These are phyloP conservation scores for Rhagonycha fulva DNA, from an alignment of 2,888 invertebrate genomes.

Conservation along the genomic window DNA sequence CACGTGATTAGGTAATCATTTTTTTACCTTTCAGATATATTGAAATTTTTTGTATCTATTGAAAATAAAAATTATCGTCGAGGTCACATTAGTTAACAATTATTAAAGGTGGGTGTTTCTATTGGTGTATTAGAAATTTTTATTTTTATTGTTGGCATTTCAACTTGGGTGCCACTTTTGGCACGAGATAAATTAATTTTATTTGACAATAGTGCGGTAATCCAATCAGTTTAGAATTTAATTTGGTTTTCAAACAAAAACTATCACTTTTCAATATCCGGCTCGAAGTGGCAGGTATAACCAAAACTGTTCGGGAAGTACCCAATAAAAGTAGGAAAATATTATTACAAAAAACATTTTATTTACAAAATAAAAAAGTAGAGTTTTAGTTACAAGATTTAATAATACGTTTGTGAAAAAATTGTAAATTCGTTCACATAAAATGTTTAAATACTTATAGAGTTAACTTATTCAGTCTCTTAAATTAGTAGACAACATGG, in stretches of 20 bases:
- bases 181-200: background rate
- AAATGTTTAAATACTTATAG: background rate
- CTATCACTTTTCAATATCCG: background rate
- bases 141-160: background rate
- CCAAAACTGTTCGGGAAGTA: background rate
- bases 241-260: background rate
- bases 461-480: background rate
- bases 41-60: background rate
- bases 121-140: background rate
- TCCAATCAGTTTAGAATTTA: too few relatives aligned
- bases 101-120: background rate
- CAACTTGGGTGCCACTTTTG: background rate
- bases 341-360: background rate
- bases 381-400: background rate
- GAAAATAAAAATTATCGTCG: background rate
- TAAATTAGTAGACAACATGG: background rate
- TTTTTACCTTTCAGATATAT: background rate
- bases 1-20: background rate
- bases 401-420: background rate
- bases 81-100: background rate
- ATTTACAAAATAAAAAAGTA: background rate
- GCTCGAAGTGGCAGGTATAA: background rate
- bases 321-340: background rate
- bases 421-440: too few relatives aligned
- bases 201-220: too few relatives aligned